Conservation (phyloP, 2,888 invertebrate genomes). For the Agrotis exclamationis region DNA sequence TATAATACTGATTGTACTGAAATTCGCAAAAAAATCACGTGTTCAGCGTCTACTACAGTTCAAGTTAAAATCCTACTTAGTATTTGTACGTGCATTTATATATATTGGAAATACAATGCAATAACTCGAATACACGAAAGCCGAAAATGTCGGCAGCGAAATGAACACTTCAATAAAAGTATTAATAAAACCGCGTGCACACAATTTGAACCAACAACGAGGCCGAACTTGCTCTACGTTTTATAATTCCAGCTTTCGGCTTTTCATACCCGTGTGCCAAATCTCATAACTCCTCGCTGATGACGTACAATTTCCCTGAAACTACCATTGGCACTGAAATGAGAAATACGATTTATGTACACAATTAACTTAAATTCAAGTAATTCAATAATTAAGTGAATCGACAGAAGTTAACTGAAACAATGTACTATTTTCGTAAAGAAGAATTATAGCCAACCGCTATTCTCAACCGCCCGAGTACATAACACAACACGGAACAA, state of each 20-base stretch:
- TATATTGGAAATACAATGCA: constrained; percentile 60
- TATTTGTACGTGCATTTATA: constrained; percentile 28
- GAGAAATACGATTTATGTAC: constrained; percentile 28
- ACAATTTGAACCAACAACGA: constrained; percentile 79
- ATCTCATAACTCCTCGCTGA: constrained; percentile 80
- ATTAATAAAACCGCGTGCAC: constrained; percentile 74
- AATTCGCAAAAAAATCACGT: constrained; percentile 10
- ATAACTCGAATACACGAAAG: constrained; percentile 67
- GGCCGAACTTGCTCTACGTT: constrained; percentile 75
- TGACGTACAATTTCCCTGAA: constrained; percentile 69
- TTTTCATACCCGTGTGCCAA: constrained; percentile 74
- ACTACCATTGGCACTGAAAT: constrained; percentile 54
- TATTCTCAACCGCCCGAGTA: constrained; percentile 15
- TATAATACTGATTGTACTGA: background rate
- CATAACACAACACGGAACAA: constrained; percentile 41
- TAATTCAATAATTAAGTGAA: constrained; percentile 3
- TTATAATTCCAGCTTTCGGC: constrained; percentile 81
- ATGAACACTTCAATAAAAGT: constrained; percentile 75
- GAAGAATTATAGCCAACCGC: constrained; percentile 3
- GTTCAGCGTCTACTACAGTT: background rate
- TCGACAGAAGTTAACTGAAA: background rate
- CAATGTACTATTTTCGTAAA: background rate
- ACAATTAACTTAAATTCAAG: constrained; percentile 23
- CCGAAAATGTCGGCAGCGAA: constrained; percentile 65
- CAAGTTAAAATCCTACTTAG: background rate